Evolutionary conservation across 2,797 vertebrate species (phyloP), one percentile per base, ranked within the genome.

Genomic region (Gambelia wislizenii): DNA sequence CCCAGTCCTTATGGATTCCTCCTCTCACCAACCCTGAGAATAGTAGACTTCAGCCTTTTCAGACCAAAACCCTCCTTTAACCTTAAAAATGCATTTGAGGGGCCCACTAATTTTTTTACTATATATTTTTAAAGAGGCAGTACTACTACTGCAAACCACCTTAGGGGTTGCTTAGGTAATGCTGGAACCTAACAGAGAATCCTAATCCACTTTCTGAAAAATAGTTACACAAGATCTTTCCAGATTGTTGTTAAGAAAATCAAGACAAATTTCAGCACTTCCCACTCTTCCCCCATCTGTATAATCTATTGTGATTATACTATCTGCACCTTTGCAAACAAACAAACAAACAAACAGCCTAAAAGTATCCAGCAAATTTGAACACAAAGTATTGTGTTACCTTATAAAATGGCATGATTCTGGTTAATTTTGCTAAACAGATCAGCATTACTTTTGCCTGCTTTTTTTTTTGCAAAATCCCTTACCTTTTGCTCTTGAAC

Each of bases 401-500:
- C 56, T 47, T n/a, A 59, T 59, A 82, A 79, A 61, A 44, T 25
- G 22, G 30, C 2, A 47, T 7, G 2, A 16, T n/a, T 64, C 64
- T 44, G n/a, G 12, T 59, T n/a, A 22, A 30, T 39, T 84, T 88
- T 47, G 54, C 12, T 72, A 72, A 81, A n/a, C 83, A 47, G n/a
- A 86, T 4, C 69, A n/a, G 2, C 36, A 80, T 25, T 49, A 87
- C 33, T 33, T 89, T 10, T 30, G 33, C 10, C 42, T 8, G 1
- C 18, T n/a, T 42, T 4, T 9, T 9, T n/a, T 8, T 25, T 59
- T 81, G 42, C 1, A 1, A 0, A 0, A 0, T 7, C 2, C 69
- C 97, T 97, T 96, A 99, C 99, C 98, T 97, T 98, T 93, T 99
- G 97, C 33, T 96, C 92, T 78, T 97, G 97, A 25, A 98, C 97